phyloP scores from a whole-genome alignment of 2,113 vertebrate species.

The Arenaria interpres region DNA sequence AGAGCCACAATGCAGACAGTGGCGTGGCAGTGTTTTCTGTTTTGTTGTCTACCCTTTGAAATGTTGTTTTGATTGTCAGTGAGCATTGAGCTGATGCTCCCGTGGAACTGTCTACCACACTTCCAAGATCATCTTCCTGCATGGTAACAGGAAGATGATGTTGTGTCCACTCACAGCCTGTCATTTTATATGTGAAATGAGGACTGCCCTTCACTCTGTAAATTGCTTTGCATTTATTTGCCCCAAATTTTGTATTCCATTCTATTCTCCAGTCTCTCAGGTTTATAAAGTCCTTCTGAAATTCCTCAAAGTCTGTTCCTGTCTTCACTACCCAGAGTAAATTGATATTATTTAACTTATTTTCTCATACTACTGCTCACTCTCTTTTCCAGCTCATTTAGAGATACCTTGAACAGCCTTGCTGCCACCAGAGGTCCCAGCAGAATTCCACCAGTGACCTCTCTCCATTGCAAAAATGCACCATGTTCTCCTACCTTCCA shows the following conservation, averaged over 20 bases:
- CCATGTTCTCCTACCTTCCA: not conserved
- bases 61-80: not conserved
- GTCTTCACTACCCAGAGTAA: not conserved
- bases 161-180: not conserved
- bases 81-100: not conserved
- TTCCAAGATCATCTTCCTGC: not conserved
- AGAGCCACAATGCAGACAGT: not conserved
- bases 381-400: not conserved
- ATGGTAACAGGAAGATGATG: not conserved
- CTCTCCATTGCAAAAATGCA: not conserved
- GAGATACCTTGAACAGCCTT: not conserved
- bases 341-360: not conserved
- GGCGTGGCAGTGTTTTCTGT: not conserved
- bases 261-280: not conserved
- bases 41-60: not conserved
- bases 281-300: not conserved
- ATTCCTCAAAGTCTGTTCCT: not conserved
- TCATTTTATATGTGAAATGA: not conserved
- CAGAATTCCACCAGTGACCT: not conserved
- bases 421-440: not conserved
- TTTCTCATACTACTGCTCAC: not conserved
- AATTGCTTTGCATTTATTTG: not conserved
- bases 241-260: not conserved
- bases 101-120: not conserved
- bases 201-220: not conserved